Conservation (phyloP, 2,113 vertebrate genomes). For the Centrocercus urophasianus region DNA sequence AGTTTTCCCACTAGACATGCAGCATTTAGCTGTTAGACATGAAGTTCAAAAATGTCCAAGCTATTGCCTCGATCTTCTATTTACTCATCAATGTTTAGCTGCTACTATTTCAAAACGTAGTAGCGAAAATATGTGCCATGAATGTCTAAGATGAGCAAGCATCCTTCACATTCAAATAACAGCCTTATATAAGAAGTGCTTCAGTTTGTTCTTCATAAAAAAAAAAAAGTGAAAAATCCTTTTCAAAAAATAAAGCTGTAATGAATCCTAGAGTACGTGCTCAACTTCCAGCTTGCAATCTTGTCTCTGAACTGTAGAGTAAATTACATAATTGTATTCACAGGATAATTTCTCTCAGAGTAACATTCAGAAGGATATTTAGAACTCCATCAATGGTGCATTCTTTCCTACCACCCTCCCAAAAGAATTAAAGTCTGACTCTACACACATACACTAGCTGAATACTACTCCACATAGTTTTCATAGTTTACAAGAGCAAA, state of each 20-base stretch:
- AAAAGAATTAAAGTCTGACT: conserved; percentile 23
- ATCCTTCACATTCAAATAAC: conserved; percentile 15
- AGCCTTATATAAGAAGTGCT: not conserved
- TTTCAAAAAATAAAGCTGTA: not conserved
- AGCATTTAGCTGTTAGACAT: conserved; percentile 8
- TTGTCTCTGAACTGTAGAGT: not conserved
- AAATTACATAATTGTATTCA: conserved; percentile 12
- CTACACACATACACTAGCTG: not conserved
- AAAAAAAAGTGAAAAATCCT: not conserved
- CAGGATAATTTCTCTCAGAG: conserved; percentile 8
- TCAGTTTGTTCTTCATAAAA: not conserved
- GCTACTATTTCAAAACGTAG: not conserved
- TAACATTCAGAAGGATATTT: conserved; percentile 11
- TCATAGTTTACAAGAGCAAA: conserved; percentile 33
- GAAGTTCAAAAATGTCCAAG: not conserved
- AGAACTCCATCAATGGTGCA: not conserved
- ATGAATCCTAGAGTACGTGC: conserved; percentile 1
- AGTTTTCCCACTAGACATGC: not conserved
- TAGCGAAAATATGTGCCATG: not conserved
- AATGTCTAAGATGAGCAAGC: conserved; percentile 6
- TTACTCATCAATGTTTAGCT: conserved; percentile 9
- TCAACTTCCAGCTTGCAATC: not conserved
- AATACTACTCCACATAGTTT: conserved; percentile 27
- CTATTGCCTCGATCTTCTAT: conserved; percentile 3
- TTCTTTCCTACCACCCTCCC: not conserved